A percentile compares a stretch with the other conserved stretches of the same genome.
Conservation (phyloP, 1,140 invertebrate genomes). For the Sitobion miscanthi region DNA sequence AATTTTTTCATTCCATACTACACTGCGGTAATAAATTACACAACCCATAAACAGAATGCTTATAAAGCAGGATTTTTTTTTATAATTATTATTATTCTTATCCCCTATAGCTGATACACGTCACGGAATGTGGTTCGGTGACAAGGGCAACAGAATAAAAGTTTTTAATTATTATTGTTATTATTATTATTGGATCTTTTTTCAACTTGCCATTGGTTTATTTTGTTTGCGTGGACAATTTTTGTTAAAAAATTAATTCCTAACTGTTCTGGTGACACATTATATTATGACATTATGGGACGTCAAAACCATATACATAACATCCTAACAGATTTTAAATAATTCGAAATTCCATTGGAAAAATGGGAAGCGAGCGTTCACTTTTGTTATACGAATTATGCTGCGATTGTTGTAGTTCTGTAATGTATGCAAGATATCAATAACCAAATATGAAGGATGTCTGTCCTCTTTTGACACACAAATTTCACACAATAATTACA, state of each 20-base stretch:
- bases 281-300: background rate
- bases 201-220: background rate
- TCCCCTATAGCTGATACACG: slow-evolving; percentile 11
- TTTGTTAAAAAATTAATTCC: background rate
- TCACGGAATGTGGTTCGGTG: background rate
- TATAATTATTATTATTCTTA: background rate
- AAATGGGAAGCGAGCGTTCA: background rate
- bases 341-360: background rate
- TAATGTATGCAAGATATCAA: background rate
- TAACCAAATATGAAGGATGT: background rate
- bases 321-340: background rate
- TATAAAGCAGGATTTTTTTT: background rate
- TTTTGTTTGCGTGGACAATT: background rate
- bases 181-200: background rate
- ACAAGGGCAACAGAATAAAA: background rate
- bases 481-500: background rate
- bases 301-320: background rate
- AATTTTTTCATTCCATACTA: background rate
- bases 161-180: background rate
- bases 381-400: background rate
- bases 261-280: background rate
- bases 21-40: background rate
- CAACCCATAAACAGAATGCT: background rate
- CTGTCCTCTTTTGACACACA: background rate
- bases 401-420: background rate